phyloP scores from a whole-genome alignment of 2,113 vertebrate species.

The Tympanuchus pallidicinctus region DNA sequence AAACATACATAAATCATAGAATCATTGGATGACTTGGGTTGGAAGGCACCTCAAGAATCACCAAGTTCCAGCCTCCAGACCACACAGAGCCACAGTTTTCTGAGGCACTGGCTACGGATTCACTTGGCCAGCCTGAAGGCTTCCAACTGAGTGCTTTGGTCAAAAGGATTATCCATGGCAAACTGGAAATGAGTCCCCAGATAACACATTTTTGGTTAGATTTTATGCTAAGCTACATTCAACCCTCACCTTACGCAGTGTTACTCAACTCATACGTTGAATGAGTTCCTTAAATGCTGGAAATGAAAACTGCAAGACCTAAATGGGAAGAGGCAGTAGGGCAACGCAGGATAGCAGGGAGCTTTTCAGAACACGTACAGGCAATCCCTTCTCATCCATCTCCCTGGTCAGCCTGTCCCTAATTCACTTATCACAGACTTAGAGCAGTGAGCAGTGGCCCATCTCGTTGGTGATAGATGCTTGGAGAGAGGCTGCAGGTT shows the following conservation, averaged over 20 bases:
- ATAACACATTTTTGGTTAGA: background rate
- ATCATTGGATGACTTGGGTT: no score
- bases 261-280: no score
- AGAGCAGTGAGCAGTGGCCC: background rate
- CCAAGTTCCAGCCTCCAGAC: background rate
- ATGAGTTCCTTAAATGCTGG: background rate
- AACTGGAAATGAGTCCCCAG: background rate
- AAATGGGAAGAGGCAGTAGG: background rate
- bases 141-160: background rate
- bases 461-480: background rate
- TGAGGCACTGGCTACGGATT: background rate
- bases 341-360: background rate
- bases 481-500: constrained; percentile 3
- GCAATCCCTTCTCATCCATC: background rate
- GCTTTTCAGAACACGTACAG: background rate
- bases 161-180: background rate
- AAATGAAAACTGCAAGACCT: background rate
- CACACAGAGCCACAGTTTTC: background rate
- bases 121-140: background rate
- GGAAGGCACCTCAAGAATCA: no score
- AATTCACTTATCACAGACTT: background rate
- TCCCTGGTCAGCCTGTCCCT: background rate
- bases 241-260: background rate
- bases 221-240: background rate
- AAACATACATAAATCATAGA: no score